Evolutionary conservation across 2,888 invertebrate genomes (phyloP).

Genomic region (Cepaea hortensis): DNA sequence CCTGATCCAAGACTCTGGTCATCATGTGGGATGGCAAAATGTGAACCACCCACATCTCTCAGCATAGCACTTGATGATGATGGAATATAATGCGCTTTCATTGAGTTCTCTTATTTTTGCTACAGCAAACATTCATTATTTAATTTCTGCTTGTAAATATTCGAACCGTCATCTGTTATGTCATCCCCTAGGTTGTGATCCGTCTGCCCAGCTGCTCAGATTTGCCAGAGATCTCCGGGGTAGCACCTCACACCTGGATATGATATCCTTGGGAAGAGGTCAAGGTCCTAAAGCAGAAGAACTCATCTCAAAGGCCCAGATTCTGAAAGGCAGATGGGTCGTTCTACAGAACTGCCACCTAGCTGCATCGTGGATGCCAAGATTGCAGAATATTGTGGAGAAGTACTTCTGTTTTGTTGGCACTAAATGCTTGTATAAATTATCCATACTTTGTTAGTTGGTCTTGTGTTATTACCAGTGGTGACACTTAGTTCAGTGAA

Average conservation of each 20-base stretch:
- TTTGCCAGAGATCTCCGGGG: slow-evolving; percentile 75
- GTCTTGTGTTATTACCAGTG: background rate
- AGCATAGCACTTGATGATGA: too few relatives aligned
- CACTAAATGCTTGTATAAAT: background rate
- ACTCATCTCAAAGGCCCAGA: slow-evolving; percentile 75
- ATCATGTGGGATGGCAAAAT: too few relatives aligned
- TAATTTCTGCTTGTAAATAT: background rate
- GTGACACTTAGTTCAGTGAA: background rate
- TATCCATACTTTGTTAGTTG: background rate
- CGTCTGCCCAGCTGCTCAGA: slow-evolving; percentile 70
- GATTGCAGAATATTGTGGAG: slow-evolving; percentile 73
- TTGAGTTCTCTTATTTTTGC: background rate
- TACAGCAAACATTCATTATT: background rate
- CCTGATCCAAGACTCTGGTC: too few relatives aligned
- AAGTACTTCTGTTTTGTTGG: slow-evolving; percentile 57
- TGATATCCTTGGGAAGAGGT: slow-evolving; percentile 76
- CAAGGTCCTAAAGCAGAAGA: slow-evolving; percentile 77
- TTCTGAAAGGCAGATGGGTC: slow-evolving; percentile 76
- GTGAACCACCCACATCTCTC: too few relatives aligned
- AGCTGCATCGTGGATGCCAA: slow-evolving; percentile 76
- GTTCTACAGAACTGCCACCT: slow-evolving; percentile 77
- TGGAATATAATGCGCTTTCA: too few relatives aligned
- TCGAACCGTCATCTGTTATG: background rate
- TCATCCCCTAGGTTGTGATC: slow-evolving; percentile 72
- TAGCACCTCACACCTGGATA: slow-evolving; percentile 74